Evolutionary conservation across 2,797 vertebrate genomes (phyloP).

Genomic region (Vireo griseus): DNA sequence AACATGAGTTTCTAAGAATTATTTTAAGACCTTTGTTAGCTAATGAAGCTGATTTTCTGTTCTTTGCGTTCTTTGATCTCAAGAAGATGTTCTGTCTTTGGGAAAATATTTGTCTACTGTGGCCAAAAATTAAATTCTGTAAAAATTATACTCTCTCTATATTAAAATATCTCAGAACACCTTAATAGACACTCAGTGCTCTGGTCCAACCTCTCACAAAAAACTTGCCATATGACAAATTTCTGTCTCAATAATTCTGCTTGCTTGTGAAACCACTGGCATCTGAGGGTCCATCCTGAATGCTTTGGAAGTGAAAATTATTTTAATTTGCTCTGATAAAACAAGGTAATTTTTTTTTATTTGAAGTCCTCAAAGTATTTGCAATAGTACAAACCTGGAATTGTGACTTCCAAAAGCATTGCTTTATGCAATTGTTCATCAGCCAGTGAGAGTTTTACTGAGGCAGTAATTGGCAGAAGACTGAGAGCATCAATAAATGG

Average conservation of each 20-base stretch:
- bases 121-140: neutral
- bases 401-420: neutral
- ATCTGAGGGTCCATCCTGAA: neutral
- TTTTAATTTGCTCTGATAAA: neutral
- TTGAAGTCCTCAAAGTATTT: neutral
- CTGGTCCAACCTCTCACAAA: neutral
- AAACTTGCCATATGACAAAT: neutral
- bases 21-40: neutral
- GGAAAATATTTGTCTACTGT: neutral
- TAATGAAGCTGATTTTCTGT: neutral
- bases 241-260: neutral
- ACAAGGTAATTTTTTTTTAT: neutral
- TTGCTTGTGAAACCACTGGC: neutral
- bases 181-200: neutral
- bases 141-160: neutral
- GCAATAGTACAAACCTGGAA: neutral
- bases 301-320: neutral
- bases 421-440: neutral
- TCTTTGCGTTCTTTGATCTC: neutral
- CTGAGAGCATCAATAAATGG: neutral
- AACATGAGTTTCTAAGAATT: neutral
- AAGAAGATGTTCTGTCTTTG: neutral
- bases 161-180: neutral
- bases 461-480: neutral
- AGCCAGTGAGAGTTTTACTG: neutral